Conservation (phyloP, 1,140 invertebrate species). For the Dufourea novaeangliae region DNA sequence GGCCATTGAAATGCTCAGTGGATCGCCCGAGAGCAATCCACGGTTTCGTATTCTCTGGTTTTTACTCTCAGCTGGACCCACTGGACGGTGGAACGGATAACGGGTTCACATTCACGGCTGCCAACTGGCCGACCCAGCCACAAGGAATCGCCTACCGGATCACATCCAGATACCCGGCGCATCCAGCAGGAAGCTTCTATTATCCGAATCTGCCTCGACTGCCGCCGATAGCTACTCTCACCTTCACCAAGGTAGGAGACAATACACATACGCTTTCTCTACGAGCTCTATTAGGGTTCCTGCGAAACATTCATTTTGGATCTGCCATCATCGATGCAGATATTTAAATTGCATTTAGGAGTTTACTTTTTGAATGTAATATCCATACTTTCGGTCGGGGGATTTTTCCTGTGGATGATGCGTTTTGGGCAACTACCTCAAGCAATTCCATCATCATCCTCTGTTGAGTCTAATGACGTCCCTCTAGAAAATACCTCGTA, state of each 20-base stretch:
- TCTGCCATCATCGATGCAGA: too few species aligned
- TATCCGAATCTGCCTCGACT: conserved; percentile 93
- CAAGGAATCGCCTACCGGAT: conserved; percentile 94
- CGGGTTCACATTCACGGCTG: conserved; percentile 97
- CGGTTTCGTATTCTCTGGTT: conserved; percentile 23
- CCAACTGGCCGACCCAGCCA: conserved; percentile 95
- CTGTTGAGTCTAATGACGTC: too few species aligned
- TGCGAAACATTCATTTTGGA: too few species aligned
- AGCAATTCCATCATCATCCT: too few species aligned
- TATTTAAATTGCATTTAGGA: too few species aligned
- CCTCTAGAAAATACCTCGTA: too few species aligned
- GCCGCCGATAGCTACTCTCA: conserved; percentile 94
- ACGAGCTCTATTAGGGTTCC: too few species aligned
- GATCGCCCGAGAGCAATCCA: background rate
- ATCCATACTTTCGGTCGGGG: too few species aligned
- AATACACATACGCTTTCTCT: too few species aligned
- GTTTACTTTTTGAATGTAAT: too few species aligned
- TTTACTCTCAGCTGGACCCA: conserved; percentile 89
- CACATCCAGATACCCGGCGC: conserved; percentile 94
- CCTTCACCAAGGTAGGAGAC: conserved; percentile 90
- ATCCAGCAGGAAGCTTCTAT: conserved; percentile 97
- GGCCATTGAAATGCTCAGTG: conserved; percentile 12
- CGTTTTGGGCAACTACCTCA: too few species aligned
- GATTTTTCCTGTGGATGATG: too few species aligned
- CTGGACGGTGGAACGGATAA: conserved; percentile 98